These are phyloP conservation scores for Loxodonta africana DNA, from an alignment of 2,113 vertebrate species.

Conservation along the genomic window DNA sequence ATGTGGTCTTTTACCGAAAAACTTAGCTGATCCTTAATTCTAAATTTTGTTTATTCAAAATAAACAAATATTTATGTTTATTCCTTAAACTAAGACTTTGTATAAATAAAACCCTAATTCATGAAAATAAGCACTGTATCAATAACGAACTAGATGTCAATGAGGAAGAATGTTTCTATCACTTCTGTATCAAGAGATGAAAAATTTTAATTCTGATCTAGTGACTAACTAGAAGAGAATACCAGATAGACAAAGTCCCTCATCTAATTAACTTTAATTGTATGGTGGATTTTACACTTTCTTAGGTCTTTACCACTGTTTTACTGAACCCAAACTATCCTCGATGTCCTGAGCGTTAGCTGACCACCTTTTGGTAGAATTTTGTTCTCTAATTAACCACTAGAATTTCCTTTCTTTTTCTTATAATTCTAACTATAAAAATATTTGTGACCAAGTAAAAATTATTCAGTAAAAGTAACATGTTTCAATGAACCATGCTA, in stretches of 20 bases:
- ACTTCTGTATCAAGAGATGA: not conserved
- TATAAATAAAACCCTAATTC: conserved; percentile 54
- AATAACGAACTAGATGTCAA: conserved; percentile 12
- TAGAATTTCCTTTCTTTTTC: conserved; percentile 55
- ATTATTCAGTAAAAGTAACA: conserved; percentile 54
- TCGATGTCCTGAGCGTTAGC: not conserved
- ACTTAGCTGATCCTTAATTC: not conserved
- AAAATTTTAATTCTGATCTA: conserved; percentile 57
- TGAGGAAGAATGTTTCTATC: not conserved
- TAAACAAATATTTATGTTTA: not conserved
- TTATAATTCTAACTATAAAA: not conserved
- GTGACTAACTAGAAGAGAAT: conserved; percentile 34
- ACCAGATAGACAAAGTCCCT: conserved; percentile 20
- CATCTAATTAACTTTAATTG: conserved; percentile 35
- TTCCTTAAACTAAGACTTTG: conserved; percentile 45
- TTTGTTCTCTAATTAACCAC: conserved; percentile 19
- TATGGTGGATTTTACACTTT: not conserved
- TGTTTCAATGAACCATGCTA: not conserved
- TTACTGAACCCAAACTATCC: not conserved
- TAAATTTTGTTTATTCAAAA: conserved; percentile 53
- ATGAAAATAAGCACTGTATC: not conserved
- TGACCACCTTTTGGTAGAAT: conserved; percentile 6
- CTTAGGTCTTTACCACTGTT: not conserved
- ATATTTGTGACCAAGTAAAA: conserved; percentile 51
- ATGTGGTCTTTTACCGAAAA: not conserved